Base-by-base conservation (phyloP, 1,140 invertebrate genomes). In the Pseudoatta argentina region DNA sequence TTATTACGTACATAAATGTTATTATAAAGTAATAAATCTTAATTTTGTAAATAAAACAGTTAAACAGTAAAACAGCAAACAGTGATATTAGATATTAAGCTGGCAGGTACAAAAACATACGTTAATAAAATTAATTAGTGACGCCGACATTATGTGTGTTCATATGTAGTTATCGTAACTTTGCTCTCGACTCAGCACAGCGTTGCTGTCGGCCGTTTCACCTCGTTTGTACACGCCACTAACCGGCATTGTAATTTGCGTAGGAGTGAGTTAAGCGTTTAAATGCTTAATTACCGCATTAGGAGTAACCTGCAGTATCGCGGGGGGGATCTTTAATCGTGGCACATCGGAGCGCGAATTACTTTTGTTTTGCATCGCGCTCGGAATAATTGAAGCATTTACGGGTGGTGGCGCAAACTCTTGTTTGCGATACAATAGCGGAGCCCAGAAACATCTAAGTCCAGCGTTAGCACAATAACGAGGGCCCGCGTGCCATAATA, bases 261-360 rank as follows among this genome's bases (percentile, higher is more conserved):
- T 75, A 83, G 79, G 57, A 83, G 55, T 83, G 69, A 83, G 67
- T 82, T 73, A 73, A 82, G 69, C 79, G 55, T 75, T 83, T 83
- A 83, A 83, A 83, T 83, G 79, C 39, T 83, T 83, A 83, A 83
- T 83, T 83, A 83, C 55, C 79, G 14, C 79, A 83, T 83, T 83
- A 73, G 39, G 69, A 75, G 69, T 83, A 83, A 75, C 69, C 63
- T 57, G 69, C 69, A 57, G 48, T 55, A 27, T 55, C 63, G 73
- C 76, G 67, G 30, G 53, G 53, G 39, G 57, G 79, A 83, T 83
- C 79, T 75, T 75, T 83, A 61, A 75, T 61, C 69, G 79, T 12
- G 55, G 69, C 69, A 24, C 79, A 75, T 83, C 79, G 79, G 69
- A 83, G 79, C 69, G 79, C 44, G 79, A 83, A 83, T 83, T 83